Evolutionary conservation across 1,140 invertebrate species (phyloP).

Genomic region (Olivierus martensii): DNA sequence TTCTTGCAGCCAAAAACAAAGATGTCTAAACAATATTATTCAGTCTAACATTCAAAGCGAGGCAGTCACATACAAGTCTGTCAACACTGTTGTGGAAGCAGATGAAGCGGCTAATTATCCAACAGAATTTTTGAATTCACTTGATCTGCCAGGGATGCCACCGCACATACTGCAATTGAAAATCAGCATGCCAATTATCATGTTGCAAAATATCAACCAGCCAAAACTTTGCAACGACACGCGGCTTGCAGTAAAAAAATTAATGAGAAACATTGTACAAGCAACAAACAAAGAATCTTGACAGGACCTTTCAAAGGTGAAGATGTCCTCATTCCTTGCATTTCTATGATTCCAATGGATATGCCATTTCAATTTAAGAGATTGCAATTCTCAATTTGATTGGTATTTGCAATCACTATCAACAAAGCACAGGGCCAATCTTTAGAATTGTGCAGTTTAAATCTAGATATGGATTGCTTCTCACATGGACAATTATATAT

Average conservation of each 20-base stretch:
- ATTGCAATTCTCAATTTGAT: slow-evolving; percentile 30
- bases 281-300: slow-evolving; percentile 12
- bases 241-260: slow-evolving; percentile 27
- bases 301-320: slow-evolving; percentile 7
- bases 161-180: slow-evolving; percentile 21
- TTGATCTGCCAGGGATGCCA: slow-evolving; percentile 27
- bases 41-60: neutral
- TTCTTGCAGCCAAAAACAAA: slow-evolving; percentile 19
- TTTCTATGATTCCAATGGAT: slow-evolving; percentile 2
- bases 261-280: slow-evolving; percentile 25
- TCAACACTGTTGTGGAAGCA: neutral
- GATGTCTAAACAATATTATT: neutral
- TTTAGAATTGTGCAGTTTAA: slow-evolving; percentile 14
- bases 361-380: slow-evolving; percentile 3
- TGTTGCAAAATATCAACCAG: slow-evolving; percentile 15
- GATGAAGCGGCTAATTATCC: slow-evolving; percentile 24
- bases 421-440: slow-evolving; percentile 24
- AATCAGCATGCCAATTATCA: slow-evolving; percentile 17
- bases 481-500: slow-evolving; percentile 24
- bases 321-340: slow-evolving; percentile 6
- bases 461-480: slow-evolving; percentile 14
- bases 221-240: slow-evolving; percentile 14
- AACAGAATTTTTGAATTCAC: slow-evolving; percentile 29
- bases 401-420: slow-evolving; percentile 27
- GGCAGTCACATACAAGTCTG: neutral